A percentile compares a stretch with the other conserved stretches of the same genome.
Evolutionary conservation across 2,888 invertebrate genomes (phyloP).

Genomic region (Zhuqinia jingwanae): DNA sequence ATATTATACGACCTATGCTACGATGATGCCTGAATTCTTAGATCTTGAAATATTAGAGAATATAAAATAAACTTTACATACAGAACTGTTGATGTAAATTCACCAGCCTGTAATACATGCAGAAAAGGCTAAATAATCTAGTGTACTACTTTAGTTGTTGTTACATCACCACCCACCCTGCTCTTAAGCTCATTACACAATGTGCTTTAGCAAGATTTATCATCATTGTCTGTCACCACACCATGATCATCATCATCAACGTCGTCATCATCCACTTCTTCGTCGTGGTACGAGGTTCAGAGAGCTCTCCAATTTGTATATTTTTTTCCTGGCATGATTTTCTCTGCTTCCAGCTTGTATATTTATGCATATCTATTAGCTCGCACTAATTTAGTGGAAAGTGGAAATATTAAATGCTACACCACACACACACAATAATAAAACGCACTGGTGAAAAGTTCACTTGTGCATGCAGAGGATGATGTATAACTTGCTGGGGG

Average conservation of each 20-base stretch:
- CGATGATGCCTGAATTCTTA: too few relatives aligned
- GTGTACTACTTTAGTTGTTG: too few relatives aligned
- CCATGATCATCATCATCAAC: not conserved
- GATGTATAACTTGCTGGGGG: not conserved
- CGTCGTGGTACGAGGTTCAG: not conserved
- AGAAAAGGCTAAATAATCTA: not conserved
- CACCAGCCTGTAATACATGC: constrained; percentile 5
- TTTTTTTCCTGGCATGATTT: not conserved
- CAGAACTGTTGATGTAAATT: not conserved
- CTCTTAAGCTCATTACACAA: constrained; percentile 14
- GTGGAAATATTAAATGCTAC: not conserved
- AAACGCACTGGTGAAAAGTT: not conserved
- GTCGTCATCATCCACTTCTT: too few relatives aligned
- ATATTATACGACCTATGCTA: too few relatives aligned
- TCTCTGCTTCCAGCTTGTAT: not conserved
- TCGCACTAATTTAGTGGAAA: constrained; percentile 30
- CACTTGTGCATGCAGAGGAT: not conserved
- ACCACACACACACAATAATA: too few relatives aligned
- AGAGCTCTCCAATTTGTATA: not conserved
- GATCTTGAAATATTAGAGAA: too few relatives aligned
- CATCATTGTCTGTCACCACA: constrained; percentile 48
- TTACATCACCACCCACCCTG: not conserved
- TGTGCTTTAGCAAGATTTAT: constrained; percentile 42
- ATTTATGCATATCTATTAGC: constrained; percentile 10
- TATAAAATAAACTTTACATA: not conserved